A percentile compares a stretch with the other conserved stretches of the same genome.
These are phyloP conservation scores for Coptodon bakossiorum DNA, from an alignment of 2,113 vertebrate genomes.

Conservation along the genomic window DNA sequence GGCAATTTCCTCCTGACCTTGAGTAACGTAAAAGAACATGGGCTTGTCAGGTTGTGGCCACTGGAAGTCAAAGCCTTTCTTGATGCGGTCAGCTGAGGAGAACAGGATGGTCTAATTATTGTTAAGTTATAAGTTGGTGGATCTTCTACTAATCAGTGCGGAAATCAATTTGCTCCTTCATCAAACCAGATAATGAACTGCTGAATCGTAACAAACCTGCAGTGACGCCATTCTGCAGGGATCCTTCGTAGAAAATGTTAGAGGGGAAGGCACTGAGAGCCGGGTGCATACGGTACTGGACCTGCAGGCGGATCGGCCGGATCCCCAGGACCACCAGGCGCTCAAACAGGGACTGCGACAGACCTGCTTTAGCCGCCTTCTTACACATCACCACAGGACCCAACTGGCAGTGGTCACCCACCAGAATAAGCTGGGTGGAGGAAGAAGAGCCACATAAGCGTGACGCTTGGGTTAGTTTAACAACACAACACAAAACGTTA, in stretches of 20 bases:
- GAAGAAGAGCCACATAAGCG: not conserved
- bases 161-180: not conserved
- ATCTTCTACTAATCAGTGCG: not conserved
- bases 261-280: constrained; percentile 97
- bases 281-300: constrained; percentile 98
- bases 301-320: constrained; percentile 93
- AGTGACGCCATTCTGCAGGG: constrained; percentile 93
- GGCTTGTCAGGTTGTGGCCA: constrained; percentile 98
- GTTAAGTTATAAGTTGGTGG: not conserved
- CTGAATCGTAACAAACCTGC: constrained; percentile 72
- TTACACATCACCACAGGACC: constrained; percentile 98
- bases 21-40: constrained; percentile 99
- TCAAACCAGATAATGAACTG: not conserved
- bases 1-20: constrained; percentile 97
- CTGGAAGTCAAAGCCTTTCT: constrained; percentile 98
- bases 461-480: not conserved
- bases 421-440: constrained; percentile 84
- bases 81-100: constrained; percentile 86
- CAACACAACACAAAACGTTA: not conserved
- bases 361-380: constrained; percentile 93
- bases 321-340: constrained; percentile 96
- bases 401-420: constrained; percentile 97
- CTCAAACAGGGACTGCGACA: constrained; percentile 94
- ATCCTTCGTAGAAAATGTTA: constrained; percentile 99
- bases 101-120: not conserved